Conservation (phyloP, 1,140 invertebrate species). For the Drosophila lacteicornis region DNA sequence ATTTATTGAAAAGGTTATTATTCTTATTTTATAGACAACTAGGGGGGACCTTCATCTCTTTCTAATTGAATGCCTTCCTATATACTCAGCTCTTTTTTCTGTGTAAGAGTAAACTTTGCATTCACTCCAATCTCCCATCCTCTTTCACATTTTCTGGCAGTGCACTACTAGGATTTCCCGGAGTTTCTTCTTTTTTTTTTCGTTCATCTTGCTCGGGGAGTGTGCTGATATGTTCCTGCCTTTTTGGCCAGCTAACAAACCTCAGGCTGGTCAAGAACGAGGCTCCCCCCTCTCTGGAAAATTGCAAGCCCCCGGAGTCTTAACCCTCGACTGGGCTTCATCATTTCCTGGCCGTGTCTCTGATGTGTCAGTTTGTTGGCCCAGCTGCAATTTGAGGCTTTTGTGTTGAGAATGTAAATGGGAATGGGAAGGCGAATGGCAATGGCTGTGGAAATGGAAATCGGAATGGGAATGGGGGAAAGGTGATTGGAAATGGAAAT, state of each 20-base stretch:
- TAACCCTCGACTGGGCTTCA: slow-evolving; percentile 17
- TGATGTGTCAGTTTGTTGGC: slow-evolving; percentile 54
- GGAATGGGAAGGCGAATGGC: not conserved
- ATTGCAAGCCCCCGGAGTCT: not conserved
- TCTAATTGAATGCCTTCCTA: no score
- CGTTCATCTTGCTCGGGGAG: not conserved
- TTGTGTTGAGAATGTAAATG: slow-evolving; percentile 54
- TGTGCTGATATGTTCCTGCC: slow-evolving; percentile 2
- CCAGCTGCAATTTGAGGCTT: slow-evolving; percentile 76
- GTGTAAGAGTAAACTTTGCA: not conserved
- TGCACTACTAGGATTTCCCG: not conserved
- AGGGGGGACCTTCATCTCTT: no score
- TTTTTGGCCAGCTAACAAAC: slow-evolving; percentile 29
- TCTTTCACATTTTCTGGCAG: not conserved
- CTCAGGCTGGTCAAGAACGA: slow-evolving; percentile 28
- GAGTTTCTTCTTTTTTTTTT: not conserved
- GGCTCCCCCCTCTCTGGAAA: not conserved
- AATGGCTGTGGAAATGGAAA: not conserved
- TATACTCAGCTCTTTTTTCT: not conserved
- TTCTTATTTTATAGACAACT: no score
- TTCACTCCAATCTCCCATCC: not conserved
- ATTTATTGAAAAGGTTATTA: no score
- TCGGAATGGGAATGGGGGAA: not conserved
- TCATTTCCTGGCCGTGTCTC: slow-evolving; percentile 28
- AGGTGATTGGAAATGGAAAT: slow-evolving; percentile 48